Base-by-base conservation (phyloP, 2,797 vertebrate genomes). In the Melanotaenia trifasciata region DNA sequence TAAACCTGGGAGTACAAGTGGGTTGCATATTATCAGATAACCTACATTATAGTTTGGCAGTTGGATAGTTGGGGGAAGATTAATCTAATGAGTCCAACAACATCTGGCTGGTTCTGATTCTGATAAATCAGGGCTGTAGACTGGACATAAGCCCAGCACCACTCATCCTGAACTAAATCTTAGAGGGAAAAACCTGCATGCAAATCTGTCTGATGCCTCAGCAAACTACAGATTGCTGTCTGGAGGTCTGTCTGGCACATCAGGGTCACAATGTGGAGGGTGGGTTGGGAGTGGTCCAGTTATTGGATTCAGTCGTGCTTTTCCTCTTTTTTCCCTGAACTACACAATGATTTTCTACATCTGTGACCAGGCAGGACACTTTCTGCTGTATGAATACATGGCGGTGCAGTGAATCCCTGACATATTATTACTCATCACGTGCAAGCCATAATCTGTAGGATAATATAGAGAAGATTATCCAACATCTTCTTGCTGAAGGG, bases 81-180 rank as follows among this genome's bases (percentile, higher is more conserved):
- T 86, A 74, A 76, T 73, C 64, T 65, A 38, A 75, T 54, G 68
- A 72, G 69, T 78, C 64, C 60, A 45, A 5, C 62, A 30, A 47
- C 77, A 64, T 77, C 78, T 83, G 79, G 13, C 73, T 43, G 74
- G 64, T 85, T 84, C 72, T 76, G 84, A 74, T 80, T 85, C 76
- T 53, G 61, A 64, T 35, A 53, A 78, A 70, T 66, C 47, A 10
- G 45, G 30, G 28, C 72, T 60, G 76, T 40, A 12, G 40, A 5
- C 56, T 76, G 66, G 67, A 76, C 5, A 10, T 51, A 16, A 67
- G 73, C 75, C 67, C 56, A 1, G 66, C 74, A 8, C 61, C 1
- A 35, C 67, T 77, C 67, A 81, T 72, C 78, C 82, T 83, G 72
- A 67, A 38, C 83, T 78, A 59, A 78, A 64, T 70, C 72, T 64